phyloP scores from a whole-genome alignment of 2,113 vertebrate species.

The Chiloscyllium plagiosum region DNA sequence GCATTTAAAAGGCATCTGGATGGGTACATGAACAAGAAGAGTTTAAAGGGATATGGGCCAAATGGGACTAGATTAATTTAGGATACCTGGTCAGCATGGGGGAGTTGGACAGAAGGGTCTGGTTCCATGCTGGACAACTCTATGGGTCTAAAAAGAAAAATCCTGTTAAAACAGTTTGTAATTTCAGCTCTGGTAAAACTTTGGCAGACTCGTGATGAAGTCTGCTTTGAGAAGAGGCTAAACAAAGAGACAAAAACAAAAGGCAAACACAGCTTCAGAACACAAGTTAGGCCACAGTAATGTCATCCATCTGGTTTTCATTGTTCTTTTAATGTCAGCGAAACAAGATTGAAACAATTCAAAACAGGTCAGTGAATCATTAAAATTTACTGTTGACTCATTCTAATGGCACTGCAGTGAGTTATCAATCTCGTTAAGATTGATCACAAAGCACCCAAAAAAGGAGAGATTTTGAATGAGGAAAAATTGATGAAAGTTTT shows the following conservation, averaged over 20 bases:
- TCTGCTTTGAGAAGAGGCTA: background rate
- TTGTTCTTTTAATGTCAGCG: background rate
- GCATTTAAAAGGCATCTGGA: no score
- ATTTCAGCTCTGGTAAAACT: background rate
- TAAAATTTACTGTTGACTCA: background rate
- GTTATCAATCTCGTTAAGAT: background rate
- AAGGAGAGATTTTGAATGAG: background rate
- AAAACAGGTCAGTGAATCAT: background rate
- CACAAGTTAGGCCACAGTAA: background rate
- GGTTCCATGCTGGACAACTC: no score
- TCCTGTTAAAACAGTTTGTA: background rate
- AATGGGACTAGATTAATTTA: no score
- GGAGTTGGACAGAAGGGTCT: no score
- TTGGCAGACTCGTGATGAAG: background rate
- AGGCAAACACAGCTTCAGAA: background rate
- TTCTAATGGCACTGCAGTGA: background rate
- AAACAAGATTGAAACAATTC: background rate
- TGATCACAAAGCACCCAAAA: background rate
- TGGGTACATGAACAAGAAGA: no score
- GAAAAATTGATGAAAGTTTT: background rate
- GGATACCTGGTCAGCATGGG: no score
- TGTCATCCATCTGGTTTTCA: background rate
- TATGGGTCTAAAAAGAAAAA: no score
- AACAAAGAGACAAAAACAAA: background rate
- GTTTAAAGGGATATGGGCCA: no score